Evolutionary conservation across 2,113 vertebrate genomes (phyloP).

Genomic region (Prietella phreatophila): DNA sequence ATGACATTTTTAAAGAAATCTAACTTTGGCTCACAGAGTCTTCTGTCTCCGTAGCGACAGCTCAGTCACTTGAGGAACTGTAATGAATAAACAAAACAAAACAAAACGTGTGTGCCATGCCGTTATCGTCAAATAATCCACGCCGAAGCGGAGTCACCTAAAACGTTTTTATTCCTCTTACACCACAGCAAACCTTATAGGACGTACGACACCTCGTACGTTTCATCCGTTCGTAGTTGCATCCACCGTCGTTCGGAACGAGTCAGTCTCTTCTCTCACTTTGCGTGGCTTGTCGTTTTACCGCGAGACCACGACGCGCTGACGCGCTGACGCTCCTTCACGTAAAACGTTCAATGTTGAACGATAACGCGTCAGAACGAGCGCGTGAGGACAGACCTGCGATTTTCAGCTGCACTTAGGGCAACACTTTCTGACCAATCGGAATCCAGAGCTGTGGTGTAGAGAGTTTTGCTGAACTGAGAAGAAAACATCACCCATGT

Average conservation of each 20-base stretch:
- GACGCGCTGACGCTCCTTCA: background rate
- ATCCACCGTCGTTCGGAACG: too few species aligned
- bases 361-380: background rate
- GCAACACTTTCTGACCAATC: background rate
- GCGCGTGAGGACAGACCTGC: background rate
- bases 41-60: background rate
- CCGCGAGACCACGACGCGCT: background rate
- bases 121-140: background rate
- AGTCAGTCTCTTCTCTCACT: too few species aligned
- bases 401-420: background rate
- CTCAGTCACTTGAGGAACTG: background rate
- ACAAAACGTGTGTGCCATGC: background rate
- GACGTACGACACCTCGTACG: background rate
- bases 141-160: background rate
- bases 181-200: background rate
- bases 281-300: too few species aligned
- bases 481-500: background rate
- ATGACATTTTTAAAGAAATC: background rate
- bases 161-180: background rate
- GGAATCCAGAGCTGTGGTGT: background rate
- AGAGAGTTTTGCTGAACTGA: background rate
- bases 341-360: background rate
- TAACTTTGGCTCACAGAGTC: background rate
- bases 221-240: background rate
- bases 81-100: background rate